Percentiles rank a stretch among this genome's conserved stretches.
These are phyloP conservation scores for Capra hircus DNA, from an alignment of 2,113 vertebrate genomes.

Conservation along the genomic window DNA sequence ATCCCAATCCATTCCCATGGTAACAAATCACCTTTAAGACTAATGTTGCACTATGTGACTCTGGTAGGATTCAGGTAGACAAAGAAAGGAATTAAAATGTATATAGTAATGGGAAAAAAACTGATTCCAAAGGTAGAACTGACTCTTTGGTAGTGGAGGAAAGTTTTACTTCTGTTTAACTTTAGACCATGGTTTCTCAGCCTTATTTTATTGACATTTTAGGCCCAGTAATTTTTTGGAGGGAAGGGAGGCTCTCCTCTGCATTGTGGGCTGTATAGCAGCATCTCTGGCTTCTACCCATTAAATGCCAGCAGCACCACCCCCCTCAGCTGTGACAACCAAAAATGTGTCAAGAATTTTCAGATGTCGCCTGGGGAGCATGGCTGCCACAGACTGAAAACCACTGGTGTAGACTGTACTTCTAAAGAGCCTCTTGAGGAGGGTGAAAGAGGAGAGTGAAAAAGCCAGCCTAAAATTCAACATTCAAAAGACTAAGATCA, in stretches of 20 bases:
- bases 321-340: background rate
- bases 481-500: background rate
- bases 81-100: background rate
- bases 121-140: background rate
- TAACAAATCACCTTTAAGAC: background rate
- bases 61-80: background rate
- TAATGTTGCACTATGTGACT: background rate
- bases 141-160: background rate
- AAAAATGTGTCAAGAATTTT: background rate
- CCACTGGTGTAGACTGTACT: background rate
- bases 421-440: background rate
- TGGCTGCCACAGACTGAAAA: background rate
- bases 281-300: background rate
- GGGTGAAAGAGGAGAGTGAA: background rate
- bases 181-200: background rate
- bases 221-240: background rate
- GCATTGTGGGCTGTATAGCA: fast-evolving
- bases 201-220: background rate
- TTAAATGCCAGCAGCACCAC: background rate
- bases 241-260: background rate
- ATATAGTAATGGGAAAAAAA: background rate
- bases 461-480: background rate
- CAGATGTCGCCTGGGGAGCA: background rate
- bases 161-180: background rate
- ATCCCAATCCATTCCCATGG: background rate